Base-by-base conservation (phyloP, 2,113 vertebrate genomes). In the Pterophyllum scalare region DNA sequence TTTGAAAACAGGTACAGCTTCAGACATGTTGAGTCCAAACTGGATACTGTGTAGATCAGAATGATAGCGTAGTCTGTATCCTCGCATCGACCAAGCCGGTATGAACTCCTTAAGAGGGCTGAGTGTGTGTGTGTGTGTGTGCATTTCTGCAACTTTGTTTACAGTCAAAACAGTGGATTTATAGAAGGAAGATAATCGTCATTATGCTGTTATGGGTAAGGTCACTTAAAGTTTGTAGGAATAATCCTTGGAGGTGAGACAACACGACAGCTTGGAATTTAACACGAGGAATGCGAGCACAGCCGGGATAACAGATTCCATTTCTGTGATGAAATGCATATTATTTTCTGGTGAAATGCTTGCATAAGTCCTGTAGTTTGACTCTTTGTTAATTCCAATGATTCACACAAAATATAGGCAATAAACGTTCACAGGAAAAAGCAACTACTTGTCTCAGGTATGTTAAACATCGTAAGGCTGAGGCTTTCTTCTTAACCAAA, bases 151-250 rank as follows among this genome's bases (percentile, higher is more conserved):
- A 22, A 46, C 85, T 83, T 89, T 92, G 90, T 93, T 91, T 91
- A 87, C 82, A 79, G 77, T 74, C 43, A 59, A 85, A 94, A 87
- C 88, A 92, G 75, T 58, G 35, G 79, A 79, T 90, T 87, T 85
- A 82, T 88, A 83, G 40, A 57, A 83, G 84, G 75, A 67, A 80
- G 79, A 81, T 75, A 77, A 86, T 84, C 49, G n/a, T 67, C 81
- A 84, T 88, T 72, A 74, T 35, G 72, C 76, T 52, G 77, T 80
- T 75, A 76, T 65, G 28, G 80, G 67, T 52, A 87, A 88, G 91
- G 88, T 93, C 90, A 93, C 58, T n/a, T n/a, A 77, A 84, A 89
- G 87, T 93, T 92, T 91, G 78, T 64, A 43, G 74, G 64, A 58
- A 62, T 58, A 75, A 79, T 80, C 61, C n/a, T 61, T 52, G 84